Percentiles rank a stretch among this genome's conserved stretches.
Conservation (phyloP, 2,113 vertebrate species). For the Fulica atra region DNA sequence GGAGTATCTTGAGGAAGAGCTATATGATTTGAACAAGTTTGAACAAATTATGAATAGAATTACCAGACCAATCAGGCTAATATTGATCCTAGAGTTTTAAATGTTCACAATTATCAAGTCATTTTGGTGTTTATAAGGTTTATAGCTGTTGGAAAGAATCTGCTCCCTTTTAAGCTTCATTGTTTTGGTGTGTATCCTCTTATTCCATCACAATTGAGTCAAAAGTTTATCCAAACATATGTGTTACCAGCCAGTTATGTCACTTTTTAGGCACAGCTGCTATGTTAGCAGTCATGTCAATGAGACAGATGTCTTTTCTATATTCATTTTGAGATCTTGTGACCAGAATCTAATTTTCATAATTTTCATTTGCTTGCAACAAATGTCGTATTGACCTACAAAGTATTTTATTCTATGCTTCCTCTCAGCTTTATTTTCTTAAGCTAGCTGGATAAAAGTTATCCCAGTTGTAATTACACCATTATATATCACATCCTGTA, state of each 20-base stretch:
- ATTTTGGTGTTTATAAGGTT: neutral
- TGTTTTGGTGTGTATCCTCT: neutral
- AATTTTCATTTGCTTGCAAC: neutral
- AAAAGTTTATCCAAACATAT: neutral
- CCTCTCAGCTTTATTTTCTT: neutral
- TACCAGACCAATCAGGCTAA: neutral
- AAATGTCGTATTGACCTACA: neutral
- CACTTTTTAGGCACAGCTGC: neutral
- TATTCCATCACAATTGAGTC: neutral
- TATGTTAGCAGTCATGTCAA: neutral
- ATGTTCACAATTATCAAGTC: neutral
- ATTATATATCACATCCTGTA: neutral
- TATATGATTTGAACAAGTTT: neutral
- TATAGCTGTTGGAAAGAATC: neutral
- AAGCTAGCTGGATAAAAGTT: neutral
- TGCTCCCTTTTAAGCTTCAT: neutral
- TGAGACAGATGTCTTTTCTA: neutral
- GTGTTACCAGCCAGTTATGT: neutral
- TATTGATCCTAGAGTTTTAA: neutral
- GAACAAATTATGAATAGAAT: neutral
- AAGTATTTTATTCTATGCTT: neutral
- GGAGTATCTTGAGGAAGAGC: neutral
- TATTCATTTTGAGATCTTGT: neutral
- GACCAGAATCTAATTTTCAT: neutral
- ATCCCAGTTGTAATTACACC: neutral